Base-by-base conservation (phyloP, 2,888 invertebrate genomes). In the Pristionchus mayeri region DNA sequence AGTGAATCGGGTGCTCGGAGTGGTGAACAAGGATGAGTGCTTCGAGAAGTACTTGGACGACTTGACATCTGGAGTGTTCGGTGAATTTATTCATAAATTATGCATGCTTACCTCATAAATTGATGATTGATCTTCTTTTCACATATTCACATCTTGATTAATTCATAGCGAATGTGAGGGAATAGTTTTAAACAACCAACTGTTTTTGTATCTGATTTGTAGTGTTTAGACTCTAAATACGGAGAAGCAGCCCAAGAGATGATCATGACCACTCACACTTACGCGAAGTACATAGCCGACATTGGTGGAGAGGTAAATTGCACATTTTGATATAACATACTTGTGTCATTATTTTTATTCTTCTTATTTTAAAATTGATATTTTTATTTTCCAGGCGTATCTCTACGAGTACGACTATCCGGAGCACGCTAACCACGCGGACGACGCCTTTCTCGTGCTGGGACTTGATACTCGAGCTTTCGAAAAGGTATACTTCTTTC, bases 391-490 rank as follows among this genome's bases (percentile, higher is more conserved):
- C 7, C 40, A 78, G 76, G 63, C 63, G 4, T 63, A 63, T 34
- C 71, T 78, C 76, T 78, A 78, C 76, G 76, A 78, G 34, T 78
- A 78, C 30, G 76, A 13, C 50, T 78, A 78, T 78, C 76, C 76
- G 16, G 76, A 50, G 27, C 76, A 78, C n/a, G 76, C 50, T 16
- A 16, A 13, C 1, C 76, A 78, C 30, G 30, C 76, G 30, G 76
- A 78, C n/a, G 76, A 78, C 21, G 76, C 50, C 0, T 78, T 27
- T 9, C 27, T 30, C 21, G 76, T 78, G 18, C 30, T 78, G 21
- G 76, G 76, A 16, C 21, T 50, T 18, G 50, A 78, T 34, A 21
- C 16, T n/a, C n/a, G n/a, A n/a, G 50, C 24, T 1, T 78, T 50
- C 27, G 76, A 78, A 30, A 78, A 48, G 30, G 76, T 78, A n/a